Evolutionary conservation across 2,888 invertebrate species (phyloP).

Genomic region (Adelognathus sp.): DNA sequence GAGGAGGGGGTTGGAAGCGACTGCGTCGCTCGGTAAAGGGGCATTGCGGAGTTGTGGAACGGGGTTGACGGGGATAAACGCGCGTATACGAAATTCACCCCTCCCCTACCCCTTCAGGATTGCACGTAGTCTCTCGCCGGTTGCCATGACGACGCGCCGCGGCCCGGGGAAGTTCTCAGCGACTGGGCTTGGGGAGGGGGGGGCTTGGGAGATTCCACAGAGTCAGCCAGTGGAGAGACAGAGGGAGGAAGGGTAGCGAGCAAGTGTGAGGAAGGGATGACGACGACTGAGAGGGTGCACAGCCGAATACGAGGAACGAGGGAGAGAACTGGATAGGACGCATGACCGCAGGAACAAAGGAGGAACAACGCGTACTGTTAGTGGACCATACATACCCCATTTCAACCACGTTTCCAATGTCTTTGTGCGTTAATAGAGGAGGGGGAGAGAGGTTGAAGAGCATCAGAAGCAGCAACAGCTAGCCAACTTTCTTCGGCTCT

Average conservation of each 20-base stretch:
- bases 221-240: conserved; percentile 34
- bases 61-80: conserved; percentile 73
- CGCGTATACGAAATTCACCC: conserved; percentile 77
- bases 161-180: conserved; percentile 74
- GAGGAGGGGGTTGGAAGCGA: conserved; percentile 17
- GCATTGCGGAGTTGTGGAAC: conserved; percentile 54
- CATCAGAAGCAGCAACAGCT: conserved; percentile 5
- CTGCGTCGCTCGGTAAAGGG: conserved; percentile 56
- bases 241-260: background rate
- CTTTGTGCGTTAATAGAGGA: conserved; percentile 5
- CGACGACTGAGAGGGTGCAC: conserved; percentile 20
- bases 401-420: conserved; percentile 15
- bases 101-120: conserved; percentile 71
- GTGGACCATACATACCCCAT: conserved; percentile 23
- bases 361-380: conserved; percentile 1
- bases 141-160: conserved; percentile 75
- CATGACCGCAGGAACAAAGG: conserved; percentile 53
- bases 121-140: conserved; percentile 74
- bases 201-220: conserved; percentile 34
- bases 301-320: conserved; percentile 17
- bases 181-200: conserved; percentile 32
- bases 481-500: background rate
- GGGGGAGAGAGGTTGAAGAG: conserved; percentile 19
- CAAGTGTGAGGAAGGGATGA: conserved; percentile 41
- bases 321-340: conserved; percentile 32